phyloP scores from a whole-genome alignment of 2,113 vertebrate genomes.

The Leucosticte australis region DNA sequence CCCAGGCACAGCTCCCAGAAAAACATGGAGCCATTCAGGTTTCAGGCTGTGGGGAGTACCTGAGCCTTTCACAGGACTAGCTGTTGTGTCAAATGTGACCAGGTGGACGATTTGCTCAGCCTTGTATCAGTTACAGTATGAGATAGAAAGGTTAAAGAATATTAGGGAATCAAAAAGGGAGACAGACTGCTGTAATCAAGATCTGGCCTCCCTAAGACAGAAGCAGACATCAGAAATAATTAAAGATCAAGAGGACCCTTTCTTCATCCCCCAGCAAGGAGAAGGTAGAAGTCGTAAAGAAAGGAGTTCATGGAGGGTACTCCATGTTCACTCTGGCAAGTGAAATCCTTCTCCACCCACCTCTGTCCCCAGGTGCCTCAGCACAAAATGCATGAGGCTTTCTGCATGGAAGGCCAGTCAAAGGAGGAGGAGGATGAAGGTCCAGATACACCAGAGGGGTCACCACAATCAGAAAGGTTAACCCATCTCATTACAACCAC shows the following conservation, averaged over 20 bases:
- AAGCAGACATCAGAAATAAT: not conserved
- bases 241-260: not conserved
- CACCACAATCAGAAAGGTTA: not conserved
- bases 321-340: not conserved
- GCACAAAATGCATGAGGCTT: not conserved
- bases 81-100: not conserved
- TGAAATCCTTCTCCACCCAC: not conserved
- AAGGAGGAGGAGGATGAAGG: not conserved
- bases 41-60: not conserved
- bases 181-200: not conserved
- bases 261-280: not conserved
- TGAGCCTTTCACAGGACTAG: not conserved
- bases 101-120: not conserved
- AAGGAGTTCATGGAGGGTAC: not conserved
- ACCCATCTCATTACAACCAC: not conserved
- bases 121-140: not conserved
- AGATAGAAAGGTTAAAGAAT: not conserved
- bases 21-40: not conserved
- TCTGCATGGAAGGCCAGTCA: not conserved
- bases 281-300: not conserved
- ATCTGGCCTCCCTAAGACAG: not conserved
- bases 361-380: fast-evolving
- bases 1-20: not conserved
- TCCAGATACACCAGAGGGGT: not conserved
- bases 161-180: not conserved